Conservation (phyloP, 2,113 vertebrate genomes). For the Xiphophorus hellerii region DNA sequence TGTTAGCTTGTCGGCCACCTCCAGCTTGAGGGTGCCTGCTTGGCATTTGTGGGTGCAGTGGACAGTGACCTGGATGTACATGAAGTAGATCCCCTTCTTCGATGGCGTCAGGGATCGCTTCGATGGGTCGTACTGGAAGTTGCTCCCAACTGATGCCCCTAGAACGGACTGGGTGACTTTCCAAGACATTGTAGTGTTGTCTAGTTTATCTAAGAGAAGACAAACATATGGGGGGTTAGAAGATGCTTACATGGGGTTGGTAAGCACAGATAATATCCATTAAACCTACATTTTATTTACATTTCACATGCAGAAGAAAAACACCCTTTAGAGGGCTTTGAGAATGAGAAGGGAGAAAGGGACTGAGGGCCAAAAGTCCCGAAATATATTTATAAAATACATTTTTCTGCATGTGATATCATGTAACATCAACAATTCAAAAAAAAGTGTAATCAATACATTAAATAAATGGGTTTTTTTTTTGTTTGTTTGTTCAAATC, state of each 20-base stretch:
- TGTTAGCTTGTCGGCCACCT: conserved; percentile 22
- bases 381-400: no score
- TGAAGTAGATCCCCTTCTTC: conserved; percentile 64
- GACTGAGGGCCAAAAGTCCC: no score
- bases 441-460: no score
- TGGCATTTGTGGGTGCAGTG: not conserved
- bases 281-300: fast-evolving
- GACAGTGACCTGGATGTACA: conserved; percentile 66
- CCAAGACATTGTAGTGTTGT: conserved; percentile 35
- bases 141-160: conserved; percentile 30
- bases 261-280: not conserved
- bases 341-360: not conserved
- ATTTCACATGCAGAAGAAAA: not conserved
- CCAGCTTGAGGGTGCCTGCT: not conserved
- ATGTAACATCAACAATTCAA: no score
- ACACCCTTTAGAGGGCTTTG: not conserved
- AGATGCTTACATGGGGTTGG: not conserved
- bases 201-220: conserved; percentile 46
- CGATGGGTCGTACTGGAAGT: fast-evolving
- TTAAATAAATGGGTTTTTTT: no score
- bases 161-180: fast-evolving
- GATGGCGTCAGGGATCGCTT: not conserved
- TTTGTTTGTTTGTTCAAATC: no score
- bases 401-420: no score
- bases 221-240: conserved; percentile 12